Percentiles rank a stretch among this genome's conserved stretches.
These are phyloP conservation scores for Cyclophora punctaria DNA, from an alignment of 2,888 invertebrate species.

Conservation along the genomic window DNA sequence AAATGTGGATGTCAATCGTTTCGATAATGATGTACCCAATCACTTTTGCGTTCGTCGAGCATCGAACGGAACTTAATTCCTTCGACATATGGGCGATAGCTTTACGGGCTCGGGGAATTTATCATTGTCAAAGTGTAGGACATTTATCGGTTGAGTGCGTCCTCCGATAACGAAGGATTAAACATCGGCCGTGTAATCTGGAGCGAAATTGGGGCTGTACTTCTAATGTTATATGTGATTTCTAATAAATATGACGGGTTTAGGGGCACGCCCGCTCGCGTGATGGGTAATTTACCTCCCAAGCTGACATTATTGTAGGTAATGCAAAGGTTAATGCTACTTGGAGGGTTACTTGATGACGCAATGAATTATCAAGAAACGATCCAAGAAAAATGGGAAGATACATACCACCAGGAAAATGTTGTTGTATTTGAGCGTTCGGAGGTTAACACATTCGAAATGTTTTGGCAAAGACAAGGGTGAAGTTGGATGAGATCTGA, in stretches of 20 bases:
- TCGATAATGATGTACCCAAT: conserved; percentile 31
- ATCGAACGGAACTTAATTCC: conserved; percentile 24
- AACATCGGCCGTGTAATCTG: conserved; percentile 42
- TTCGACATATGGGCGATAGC: conserved; percentile 21
- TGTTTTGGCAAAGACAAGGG: conserved; percentile 23
- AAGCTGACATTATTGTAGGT: conserved; percentile 22
- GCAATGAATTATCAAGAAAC: conserved; percentile 17
- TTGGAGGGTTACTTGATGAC: conserved; percentile 16
- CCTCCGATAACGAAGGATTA: conserved; percentile 51
- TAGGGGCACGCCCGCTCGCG: conserved; percentile 19
- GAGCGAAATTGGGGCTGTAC: conserved; percentile 35
- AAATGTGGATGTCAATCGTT: conserved; percentile 45
- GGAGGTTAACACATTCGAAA: background rate
- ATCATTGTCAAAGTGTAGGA: conserved; percentile 32
- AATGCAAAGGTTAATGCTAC: conserved; percentile 30
- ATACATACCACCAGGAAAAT: too few relatives aligned
- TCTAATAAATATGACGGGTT: conserved; percentile 23
- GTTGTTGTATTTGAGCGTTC: too few relatives aligned
- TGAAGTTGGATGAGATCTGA: conserved; percentile 19
- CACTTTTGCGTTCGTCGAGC: conserved; percentile 19
- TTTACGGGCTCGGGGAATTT: conserved; percentile 20
- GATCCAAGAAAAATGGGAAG: conserved; percentile 5
- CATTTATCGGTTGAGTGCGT: conserved; percentile 47
- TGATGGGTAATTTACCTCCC: conserved; percentile 25
- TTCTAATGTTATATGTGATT: conserved; percentile 23